Percentiles rank a stretch among this genome's conserved stretches.
phyloP scores from a whole-genome alignment of 2,113 vertebrate genomes.

The Pangasianodon hypophthalmus region DNA sequence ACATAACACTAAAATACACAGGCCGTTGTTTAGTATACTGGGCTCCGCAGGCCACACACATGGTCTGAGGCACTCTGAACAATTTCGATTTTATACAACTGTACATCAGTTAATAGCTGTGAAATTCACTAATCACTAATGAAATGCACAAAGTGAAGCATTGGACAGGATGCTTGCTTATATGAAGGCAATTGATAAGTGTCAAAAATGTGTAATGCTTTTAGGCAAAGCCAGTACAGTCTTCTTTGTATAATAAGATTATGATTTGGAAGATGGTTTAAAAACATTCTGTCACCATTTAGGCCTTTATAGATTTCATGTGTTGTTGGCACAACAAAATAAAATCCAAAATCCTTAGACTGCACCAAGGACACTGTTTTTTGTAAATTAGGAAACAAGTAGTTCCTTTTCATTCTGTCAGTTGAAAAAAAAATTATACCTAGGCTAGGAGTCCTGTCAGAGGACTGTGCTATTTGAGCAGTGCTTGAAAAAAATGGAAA shows the following conservation, averaged over 20 bases:
- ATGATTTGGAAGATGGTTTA: neutral
- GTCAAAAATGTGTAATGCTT: neutral
- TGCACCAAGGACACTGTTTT: neutral
- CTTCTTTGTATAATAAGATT: neutral
- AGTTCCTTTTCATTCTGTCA: neutral
- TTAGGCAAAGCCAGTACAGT: neutral
- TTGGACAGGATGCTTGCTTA: neutral
- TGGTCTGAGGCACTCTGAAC: neutral
- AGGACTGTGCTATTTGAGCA: neutral
- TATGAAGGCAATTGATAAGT: neutral
- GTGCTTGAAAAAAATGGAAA: neutral
- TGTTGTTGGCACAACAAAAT: neutral
- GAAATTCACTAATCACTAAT: neutral
- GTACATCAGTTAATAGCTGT: neutral
- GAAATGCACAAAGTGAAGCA: neutral
- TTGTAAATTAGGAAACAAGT: neutral
- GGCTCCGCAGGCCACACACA: neutral
- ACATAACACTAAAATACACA: constrained; percentile 1
- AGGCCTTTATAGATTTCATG: neutral
- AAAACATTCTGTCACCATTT: neutral
- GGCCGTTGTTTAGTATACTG: neutral
- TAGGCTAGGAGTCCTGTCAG: neutral
- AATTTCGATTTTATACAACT: neutral
- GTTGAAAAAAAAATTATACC: neutral
- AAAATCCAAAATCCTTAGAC: neutral